Percentiles rank a stretch among this genome's conserved stretches.
Conservation (phyloP, 2,888 invertebrate genomes). For the Lasiommata megera region DNA sequence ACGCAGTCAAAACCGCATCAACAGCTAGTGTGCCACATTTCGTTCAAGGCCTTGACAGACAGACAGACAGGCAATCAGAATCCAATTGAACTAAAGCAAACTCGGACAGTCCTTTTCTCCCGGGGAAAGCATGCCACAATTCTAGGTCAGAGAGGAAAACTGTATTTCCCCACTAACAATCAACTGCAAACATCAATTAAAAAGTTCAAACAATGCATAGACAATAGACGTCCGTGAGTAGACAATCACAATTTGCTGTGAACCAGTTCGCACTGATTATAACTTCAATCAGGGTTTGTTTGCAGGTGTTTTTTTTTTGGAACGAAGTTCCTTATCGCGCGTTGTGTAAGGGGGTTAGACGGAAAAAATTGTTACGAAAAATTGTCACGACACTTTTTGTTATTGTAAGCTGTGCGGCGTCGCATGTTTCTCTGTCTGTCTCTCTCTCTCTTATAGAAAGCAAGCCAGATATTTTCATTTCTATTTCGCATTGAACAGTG, state of each 20-base stretch:
- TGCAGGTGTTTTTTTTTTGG: too few species aligned
- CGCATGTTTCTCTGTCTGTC: too few species aligned
- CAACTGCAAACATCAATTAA: constrained; percentile 2
- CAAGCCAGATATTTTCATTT: too few species aligned
- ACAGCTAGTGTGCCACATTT: background rate
- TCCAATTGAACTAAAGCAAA: background rate
- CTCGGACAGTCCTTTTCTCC: background rate
- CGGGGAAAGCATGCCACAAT: background rate
- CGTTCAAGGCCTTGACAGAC: background rate
- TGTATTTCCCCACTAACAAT: background rate
- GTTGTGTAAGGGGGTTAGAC: too few species aligned
- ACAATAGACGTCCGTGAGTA: background rate
- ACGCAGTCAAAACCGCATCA: background rate
- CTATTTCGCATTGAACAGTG: too few species aligned
- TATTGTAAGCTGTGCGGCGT: too few species aligned
- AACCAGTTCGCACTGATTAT: background rate
- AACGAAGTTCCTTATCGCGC: too few species aligned
- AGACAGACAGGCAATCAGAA: background rate
- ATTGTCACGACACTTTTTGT: too few species aligned
- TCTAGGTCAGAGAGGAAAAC: background rate
- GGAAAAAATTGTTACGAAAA: too few species aligned
- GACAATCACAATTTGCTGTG: background rate
- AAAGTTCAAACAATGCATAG: constrained; percentile 3
- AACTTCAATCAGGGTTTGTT: background rate
- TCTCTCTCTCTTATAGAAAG: too few species aligned